Conservation (phyloP, 2,113 vertebrate species). For the Isurus oxyrinchus region DNA sequence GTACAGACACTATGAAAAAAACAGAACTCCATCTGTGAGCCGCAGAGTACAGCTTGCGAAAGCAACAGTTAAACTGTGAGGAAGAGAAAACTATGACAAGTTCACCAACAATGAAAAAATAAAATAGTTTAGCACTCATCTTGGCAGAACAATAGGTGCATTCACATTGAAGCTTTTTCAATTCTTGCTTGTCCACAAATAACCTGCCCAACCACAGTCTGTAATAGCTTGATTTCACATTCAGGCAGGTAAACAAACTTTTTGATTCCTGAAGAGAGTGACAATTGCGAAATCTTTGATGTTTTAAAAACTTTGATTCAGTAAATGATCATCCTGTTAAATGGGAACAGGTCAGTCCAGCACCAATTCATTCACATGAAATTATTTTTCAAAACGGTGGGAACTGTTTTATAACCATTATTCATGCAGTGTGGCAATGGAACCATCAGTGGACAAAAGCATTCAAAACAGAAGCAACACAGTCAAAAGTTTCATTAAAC, state of each 20-base stretch:
- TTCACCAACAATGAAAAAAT: constrained; percentile 64
- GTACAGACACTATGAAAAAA: constrained; percentile 82
- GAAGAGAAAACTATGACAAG: constrained; percentile 75
- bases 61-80: constrained; percentile 75
- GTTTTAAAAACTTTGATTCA: constrained; percentile 62
- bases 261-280: constrained; percentile 67
- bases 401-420: constrained; percentile 49
- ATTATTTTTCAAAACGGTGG: neutral
- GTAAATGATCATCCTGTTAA: constrained; percentile 43
- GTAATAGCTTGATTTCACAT: constrained; percentile 25
- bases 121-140: constrained; percentile 60
- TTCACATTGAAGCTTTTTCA: constrained; percentile 59
- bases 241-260: constrained; percentile 38
- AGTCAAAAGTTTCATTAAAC: neutral
- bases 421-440: constrained; percentile 48
- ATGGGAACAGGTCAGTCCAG: constrained; percentile 29
- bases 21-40: constrained; percentile 75
- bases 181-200: constrained; percentile 26
- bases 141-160: constrained; percentile 67
- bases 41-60: constrained; percentile 77
- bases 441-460: constrained; percentile 28
- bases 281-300: constrained; percentile 67
- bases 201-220: constrained; percentile 1
- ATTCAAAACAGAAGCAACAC: constrained; percentile 28
- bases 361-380: constrained; percentile 26